Percentiles rank a stretch among this genome's conserved stretches.
These are phyloP conservation scores for Clupea harengus DNA, from an alignment of 2,113 vertebrate species.

Conservation along the genomic window DNA sequence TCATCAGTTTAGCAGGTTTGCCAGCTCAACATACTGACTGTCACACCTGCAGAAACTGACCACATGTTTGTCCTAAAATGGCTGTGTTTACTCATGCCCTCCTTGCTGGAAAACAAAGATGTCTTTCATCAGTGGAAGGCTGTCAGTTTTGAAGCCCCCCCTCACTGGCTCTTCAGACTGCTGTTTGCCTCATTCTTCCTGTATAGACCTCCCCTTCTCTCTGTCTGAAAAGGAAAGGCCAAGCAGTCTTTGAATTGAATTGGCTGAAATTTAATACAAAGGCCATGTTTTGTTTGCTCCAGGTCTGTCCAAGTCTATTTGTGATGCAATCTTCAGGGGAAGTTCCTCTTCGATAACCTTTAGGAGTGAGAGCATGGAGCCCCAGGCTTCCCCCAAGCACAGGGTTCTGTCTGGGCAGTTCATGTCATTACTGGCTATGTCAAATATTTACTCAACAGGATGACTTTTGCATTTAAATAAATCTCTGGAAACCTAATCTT, in stretches of 20 bases:
- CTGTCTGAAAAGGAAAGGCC: background rate
- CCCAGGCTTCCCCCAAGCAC: background rate
- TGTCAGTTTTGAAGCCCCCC: background rate
- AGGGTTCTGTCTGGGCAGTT: background rate
- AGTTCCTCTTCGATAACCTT: background rate
- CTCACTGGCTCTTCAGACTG: background rate
- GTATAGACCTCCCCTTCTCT: background rate
- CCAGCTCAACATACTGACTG: background rate
- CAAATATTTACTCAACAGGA: background rate
- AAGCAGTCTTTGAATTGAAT: background rate
- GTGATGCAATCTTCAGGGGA: background rate
- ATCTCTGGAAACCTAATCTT: background rate
- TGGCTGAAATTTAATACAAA: background rate
- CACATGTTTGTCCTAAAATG: background rate
- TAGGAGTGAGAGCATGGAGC: background rate
- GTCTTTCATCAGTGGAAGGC: background rate
- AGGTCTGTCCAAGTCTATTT: background rate
- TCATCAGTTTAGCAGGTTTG: background rate
- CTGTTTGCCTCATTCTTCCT: background rate
- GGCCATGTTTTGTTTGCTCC: background rate
- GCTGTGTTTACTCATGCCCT: background rate
- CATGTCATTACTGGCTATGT: background rate
- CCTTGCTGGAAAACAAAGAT: background rate
- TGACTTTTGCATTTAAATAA: background rate
- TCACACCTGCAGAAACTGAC: background rate